A percentile compares a stretch with the other conserved stretches of the same genome.
These are phyloP conservation scores for Daubentonia madagascariensis DNA, from an alignment of 2,113 vertebrate species.

Conservation along the genomic window DNA sequence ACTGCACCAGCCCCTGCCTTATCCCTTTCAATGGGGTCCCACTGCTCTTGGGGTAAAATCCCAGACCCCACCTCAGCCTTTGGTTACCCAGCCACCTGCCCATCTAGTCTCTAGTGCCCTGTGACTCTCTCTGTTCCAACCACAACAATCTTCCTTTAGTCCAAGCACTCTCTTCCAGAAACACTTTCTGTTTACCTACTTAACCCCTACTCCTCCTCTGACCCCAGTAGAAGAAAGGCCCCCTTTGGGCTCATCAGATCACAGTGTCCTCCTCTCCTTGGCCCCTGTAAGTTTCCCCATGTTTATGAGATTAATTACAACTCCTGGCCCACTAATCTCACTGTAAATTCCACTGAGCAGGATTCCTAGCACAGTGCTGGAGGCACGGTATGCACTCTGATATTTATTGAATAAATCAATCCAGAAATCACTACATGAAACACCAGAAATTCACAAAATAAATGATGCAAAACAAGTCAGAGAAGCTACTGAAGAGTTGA, in stretches of 20 bases:
- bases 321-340: conserved; percentile 42
- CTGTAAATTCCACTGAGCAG: neutral
- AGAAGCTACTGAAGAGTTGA: neutral
- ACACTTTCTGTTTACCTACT: neutral
- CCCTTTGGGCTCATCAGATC: neutral
- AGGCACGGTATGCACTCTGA: neutral
- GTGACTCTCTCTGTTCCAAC: neutral
- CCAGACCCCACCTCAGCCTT: neutral
- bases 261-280: neutral
- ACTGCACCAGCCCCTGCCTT: neutral
- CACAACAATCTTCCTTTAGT: neutral
- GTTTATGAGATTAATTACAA: conserved; percentile 26
- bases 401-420: conserved; percentile 24
- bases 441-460: conserved; percentile 58
- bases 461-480: conserved; percentile 39
- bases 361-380: neutral
- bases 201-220: neutral
- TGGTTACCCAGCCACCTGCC: fast-evolving
- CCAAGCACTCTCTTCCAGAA: neutral
- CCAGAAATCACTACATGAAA: conserved; percentile 53
- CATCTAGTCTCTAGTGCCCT: neutral
- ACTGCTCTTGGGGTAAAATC: neutral
- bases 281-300: neutral
- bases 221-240: neutral
- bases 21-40: neutral